These are phyloP conservation scores for Glyphotaelius pellucidus DNA, from an alignment of 2,888 invertebrate species.

Conservation along the genomic window DNA sequence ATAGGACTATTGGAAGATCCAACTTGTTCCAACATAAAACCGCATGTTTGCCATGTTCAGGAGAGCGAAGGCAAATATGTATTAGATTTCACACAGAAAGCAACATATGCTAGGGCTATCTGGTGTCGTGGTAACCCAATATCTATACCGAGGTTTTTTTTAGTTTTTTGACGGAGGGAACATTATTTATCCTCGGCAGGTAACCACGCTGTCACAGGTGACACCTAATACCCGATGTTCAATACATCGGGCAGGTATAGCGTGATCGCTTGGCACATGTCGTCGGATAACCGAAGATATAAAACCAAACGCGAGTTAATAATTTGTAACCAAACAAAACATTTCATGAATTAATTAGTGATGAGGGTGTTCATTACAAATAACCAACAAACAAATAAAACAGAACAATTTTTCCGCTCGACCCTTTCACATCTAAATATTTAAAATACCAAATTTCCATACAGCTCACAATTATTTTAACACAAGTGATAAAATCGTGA, in stretches of 20 bases:
- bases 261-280: conserved; percentile 14
- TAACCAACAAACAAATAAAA: neutral
- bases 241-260: neutral
- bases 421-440: neutral
- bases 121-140: conserved; percentile 59
- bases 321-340: neutral
- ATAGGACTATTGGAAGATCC: conserved; percentile 25
- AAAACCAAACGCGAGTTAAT: neutral
- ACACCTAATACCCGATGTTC: conserved; percentile 54
- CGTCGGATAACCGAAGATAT: neutral
- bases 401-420: neutral
- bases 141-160: conserved; percentile 14
- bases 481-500: neutral
- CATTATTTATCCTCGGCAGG: conserved; percentile 50
- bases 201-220: conserved; percentile 55
- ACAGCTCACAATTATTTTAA: neutral
- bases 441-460: conserved; percentile 14
- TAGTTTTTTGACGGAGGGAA: conserved; percentile 20
- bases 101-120: conserved; percentile 58
- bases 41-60: conserved; percentile 47
- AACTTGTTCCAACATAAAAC: conserved; percentile 51
- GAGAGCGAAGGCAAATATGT: conserved; percentile 53
- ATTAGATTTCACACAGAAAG: conserved; percentile 54
- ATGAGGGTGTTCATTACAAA: neutral
- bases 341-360: neutral